These are phyloP conservation scores for Aegithalos caudatus DNA, from an alignment of 2,113 vertebrate genomes.

Conservation along the genomic window DNA sequence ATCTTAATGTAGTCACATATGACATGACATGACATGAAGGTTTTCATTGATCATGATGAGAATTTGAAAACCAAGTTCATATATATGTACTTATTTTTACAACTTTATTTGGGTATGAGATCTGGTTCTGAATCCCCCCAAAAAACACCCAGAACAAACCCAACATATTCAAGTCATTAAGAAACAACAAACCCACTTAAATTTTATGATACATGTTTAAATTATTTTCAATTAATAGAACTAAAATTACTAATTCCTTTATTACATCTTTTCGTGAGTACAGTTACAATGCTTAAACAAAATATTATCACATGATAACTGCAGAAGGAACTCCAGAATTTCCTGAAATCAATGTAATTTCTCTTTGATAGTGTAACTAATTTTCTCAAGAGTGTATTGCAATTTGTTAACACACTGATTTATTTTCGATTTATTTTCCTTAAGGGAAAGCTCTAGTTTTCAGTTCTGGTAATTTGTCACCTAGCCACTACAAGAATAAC, in stretches of 20 bases:
- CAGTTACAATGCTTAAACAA: not conserved
- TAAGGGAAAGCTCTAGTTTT: not conserved
- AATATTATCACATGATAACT: not conserved
- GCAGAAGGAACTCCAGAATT: not conserved
- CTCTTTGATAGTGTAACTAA: not conserved
- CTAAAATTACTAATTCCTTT: not conserved
- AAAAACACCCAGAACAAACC: not conserved
- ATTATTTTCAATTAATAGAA: not conserved
- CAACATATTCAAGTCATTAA: not conserved
- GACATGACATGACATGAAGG: not conserved
- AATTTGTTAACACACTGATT: constrained; percentile 33
- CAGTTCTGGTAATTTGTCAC: not conserved
- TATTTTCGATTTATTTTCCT: constrained; percentile 35
- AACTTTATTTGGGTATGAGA: not conserved
- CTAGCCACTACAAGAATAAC: constrained; percentile 7
- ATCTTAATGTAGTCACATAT: not conserved
- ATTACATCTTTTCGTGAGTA: not conserved
- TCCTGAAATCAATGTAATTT: not conserved
- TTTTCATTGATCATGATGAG: not conserved
- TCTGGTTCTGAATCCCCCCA: not conserved
- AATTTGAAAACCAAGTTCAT: not conserved
- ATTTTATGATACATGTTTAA: not conserved
- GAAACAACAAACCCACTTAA: fast-evolving
- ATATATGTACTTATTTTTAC: not conserved
- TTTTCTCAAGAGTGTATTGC: constrained; percentile 2